A percentile compares a stretch with the other conserved stretches of the same genome.
Conservation (phyloP, 2,797 vertebrate genomes). For the Amphiprion clarkii region DNA sequence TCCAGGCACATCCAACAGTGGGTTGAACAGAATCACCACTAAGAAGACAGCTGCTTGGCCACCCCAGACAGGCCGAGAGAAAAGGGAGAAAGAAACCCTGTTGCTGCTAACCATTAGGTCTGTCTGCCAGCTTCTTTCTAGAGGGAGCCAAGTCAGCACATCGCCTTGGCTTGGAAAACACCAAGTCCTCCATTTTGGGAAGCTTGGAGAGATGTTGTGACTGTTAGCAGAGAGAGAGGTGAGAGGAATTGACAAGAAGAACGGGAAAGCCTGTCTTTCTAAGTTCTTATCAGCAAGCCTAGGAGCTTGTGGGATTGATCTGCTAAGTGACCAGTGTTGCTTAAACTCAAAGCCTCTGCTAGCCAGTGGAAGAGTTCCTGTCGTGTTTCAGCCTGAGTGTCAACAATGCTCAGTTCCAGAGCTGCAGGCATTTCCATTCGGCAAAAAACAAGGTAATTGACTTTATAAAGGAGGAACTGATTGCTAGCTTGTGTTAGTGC, state of each 20-base stretch:
- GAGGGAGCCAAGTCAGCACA: conserved; percentile 74
- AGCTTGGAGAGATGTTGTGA: conserved; percentile 15
- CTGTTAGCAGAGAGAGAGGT: conserved; percentile 23
- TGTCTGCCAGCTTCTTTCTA: conserved; percentile 56
- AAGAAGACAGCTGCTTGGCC: conserved; percentile 80
- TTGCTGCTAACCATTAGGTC: conserved; percentile 75
- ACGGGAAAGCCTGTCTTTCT: conserved; percentile 22
- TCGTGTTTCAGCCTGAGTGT: conserved; percentile 17
- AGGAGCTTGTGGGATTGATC: conserved; percentile 30
- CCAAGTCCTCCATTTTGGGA: conserved; percentile 57
- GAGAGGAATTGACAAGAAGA: conserved; percentile 8
- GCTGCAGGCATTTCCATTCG: conserved; percentile 19
- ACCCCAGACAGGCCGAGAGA: conserved; percentile 58
- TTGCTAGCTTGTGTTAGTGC: background rate
- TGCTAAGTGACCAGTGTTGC: conserved; percentile 26
- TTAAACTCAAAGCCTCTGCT: conserved; percentile 18
- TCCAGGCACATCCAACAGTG: conserved; percentile 71
- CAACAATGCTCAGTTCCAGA: conserved; percentile 5
- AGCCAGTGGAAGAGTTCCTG: conserved; percentile 11
- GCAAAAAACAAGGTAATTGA: conserved; percentile 13
- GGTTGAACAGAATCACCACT: conserved; percentile 78
- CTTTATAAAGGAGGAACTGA: conserved; percentile 30
- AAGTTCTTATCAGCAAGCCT: conserved; percentile 30
- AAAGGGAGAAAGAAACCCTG: conserved; percentile 51
- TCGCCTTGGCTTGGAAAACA: conserved; percentile 39